Evolutionary conservation across 2,888 invertebrate species (phyloP).

Genomic region (Camptogramma bilineatum): DNA sequence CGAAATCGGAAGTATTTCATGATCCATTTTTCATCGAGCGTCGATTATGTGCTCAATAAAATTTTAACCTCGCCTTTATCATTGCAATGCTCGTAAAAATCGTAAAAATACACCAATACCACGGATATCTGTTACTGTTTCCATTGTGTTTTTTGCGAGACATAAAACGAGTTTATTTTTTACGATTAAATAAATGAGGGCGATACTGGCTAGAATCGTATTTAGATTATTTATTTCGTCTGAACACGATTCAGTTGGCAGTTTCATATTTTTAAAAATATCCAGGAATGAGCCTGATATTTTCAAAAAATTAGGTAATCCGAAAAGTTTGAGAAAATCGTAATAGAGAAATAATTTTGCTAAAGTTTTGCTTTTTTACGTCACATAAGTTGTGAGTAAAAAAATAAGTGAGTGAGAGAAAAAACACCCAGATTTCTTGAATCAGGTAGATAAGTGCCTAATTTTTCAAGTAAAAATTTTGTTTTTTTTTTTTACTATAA

Average conservation of each 20-base stretch:
- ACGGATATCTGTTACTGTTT: slow-evolving; percentile 25
- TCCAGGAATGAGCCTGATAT: background rate
- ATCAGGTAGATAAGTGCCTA: no score
- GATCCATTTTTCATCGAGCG: slow-evolving; percentile 29
- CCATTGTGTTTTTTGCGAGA: slow-evolving; percentile 46
- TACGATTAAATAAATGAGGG: slow-evolving; percentile 8
- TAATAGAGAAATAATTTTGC: no score
- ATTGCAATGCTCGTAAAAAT: slow-evolving; percentile 47
- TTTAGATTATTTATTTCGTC: background rate
- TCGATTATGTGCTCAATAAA: slow-evolving; percentile 40
- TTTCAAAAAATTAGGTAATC: no score
- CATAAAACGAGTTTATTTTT: slow-evolving; percentile 41
- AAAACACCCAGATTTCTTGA: no score
- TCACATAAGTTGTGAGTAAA: no score
- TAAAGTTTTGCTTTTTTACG: no score
- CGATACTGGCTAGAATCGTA: background rate
- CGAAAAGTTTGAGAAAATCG: no score
- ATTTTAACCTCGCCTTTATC: slow-evolving; percentile 45
- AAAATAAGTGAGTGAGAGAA: no score
- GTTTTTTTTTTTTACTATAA: no score
- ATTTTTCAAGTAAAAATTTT: no score
- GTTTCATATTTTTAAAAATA: background rate
- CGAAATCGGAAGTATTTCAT: slow-evolving; percentile 28
- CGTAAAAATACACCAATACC: slow-evolving; percentile 39
- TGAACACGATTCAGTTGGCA: background rate